These are phyloP conservation scores for Megastigmus dorsalis DNA, from an alignment of 2,888 invertebrate genomes.

Conservation along the genomic window DNA sequence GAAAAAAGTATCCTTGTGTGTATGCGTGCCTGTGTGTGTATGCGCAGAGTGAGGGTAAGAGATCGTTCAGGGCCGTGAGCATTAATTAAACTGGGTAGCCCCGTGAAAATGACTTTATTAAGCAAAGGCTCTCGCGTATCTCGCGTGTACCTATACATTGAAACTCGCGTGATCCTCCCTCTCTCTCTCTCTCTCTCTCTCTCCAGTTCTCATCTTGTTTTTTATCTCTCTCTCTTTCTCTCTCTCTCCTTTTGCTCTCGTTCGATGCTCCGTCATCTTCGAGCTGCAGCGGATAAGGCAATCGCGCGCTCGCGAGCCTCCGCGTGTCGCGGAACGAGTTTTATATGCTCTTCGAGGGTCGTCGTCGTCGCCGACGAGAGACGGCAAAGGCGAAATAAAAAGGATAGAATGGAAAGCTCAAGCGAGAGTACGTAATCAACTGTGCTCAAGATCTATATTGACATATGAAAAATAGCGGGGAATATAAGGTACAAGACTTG, in stretches of 20 bases:
- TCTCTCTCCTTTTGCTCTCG: background rate
- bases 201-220: background rate
- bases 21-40: too few species aligned
- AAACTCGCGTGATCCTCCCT: background rate
- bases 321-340: constrained; percentile 46
- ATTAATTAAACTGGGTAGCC: constrained; percentile 65
- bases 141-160: background rate
- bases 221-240: background rate
- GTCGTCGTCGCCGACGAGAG: background rate
- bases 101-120: constrained; percentile 72
- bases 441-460: constrained; percentile 52
- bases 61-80: constrained; percentile 51
- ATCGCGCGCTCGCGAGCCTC: background rate
- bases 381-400: constrained; percentile 13
- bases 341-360: background rate
- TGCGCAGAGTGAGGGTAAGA: constrained; percentile 40
- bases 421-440: constrained; percentile 49
- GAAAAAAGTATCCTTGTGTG: too few species aligned
- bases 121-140: constrained; percentile 36
- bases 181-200: background rate
- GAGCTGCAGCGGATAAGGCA: constrained; percentile 40
- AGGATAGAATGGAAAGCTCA: constrained; percentile 37
- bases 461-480: constrained; percentile 47
- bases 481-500: constrained; percentile 35
- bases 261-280: constrained; percentile 37